Evolutionary conservation across 2,113 vertebrate genomes (phyloP), one percentile per base, ranked within the genome.

Genomic region (Eubucco bourcierii): DNA sequence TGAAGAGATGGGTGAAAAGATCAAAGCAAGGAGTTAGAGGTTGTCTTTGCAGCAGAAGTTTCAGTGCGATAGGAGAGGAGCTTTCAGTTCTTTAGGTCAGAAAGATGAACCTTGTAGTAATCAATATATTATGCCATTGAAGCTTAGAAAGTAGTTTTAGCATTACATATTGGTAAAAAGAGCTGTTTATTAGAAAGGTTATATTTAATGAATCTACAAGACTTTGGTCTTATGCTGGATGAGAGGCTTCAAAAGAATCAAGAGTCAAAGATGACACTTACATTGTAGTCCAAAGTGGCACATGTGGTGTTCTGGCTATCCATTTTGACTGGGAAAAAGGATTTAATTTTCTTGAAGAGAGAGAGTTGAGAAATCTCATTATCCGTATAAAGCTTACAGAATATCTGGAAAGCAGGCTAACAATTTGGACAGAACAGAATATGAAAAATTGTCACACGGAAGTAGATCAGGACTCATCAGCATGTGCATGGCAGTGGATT

Each of bases 21-120:
- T 91, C 61, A 94, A 94, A 93, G 86, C 12, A n/a, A 50, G 20
- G 7, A 25, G 46, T 31, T 74, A 88, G 65, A 88, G 41, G 70
- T 70, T 46, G 24, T 82, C 67, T 63, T 63, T 82, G 79, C 17
- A 91, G 52, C 60, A 87, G 71, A 84, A 87, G 41, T 74, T 82
- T 65, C 76, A 80, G 34, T 2, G 8, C 84, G 75, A 68, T 91
- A 76, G 10, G 55, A 94, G 71, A 87, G 20, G 14, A 73, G 34
- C 34, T 89, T 85, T 24, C 21, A 66, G 41, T 87, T 83, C 41
- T 92, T 88, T 60, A 86, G 70, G 88, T 90, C 53, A 88, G 37
- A 72, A 80, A 71, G 61, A 78, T 86, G 77, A 91, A 75, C 84
- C 83, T 86, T 66, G 50, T 53, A 80, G 47, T 88, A 84, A 90